phyloP scores from a whole-genome alignment of 2,113 vertebrate species.

The Oreochromis niloticus region DNA sequence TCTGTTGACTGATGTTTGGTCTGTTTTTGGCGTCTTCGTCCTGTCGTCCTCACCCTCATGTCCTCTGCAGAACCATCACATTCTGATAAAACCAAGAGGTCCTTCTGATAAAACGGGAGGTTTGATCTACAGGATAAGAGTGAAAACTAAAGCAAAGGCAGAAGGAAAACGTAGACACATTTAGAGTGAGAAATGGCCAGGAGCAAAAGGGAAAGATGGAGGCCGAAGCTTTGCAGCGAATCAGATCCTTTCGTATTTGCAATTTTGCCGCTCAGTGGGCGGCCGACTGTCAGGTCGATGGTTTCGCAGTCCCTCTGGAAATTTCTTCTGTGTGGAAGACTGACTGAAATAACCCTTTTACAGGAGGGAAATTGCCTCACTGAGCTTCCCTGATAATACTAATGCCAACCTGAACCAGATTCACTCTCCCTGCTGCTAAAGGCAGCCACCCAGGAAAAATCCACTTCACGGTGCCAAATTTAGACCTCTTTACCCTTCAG shows the following conservation, averaged over 20 bases:
- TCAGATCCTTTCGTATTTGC: neutral
- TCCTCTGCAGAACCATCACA: neutral
- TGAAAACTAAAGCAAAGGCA: neutral
- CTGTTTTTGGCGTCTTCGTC: neutral
- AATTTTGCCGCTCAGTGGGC: neutral
- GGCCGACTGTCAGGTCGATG: neutral
- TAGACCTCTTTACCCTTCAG: neutral
- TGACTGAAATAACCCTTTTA: neutral
- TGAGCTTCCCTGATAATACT: neutral
- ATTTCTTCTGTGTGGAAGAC: neutral
- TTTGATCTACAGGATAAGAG: neutral
- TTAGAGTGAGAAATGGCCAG: neutral
- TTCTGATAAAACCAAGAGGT: neutral
- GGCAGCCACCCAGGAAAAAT: neutral
- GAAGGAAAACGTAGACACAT: fast-evolving
- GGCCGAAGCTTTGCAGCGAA: neutral
- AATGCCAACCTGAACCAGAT: neutral
- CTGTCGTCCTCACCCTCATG: neutral
- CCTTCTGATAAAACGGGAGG: neutral
- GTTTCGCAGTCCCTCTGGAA: neutral
- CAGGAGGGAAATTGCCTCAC: neutral
- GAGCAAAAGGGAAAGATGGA: neutral
- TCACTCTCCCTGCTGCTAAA: neutral
- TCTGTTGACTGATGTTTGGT: neutral
- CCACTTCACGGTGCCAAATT: neutral